These are phyloP conservation scores for Donacobius atricapilla DNA, from an alignment of 2,113 vertebrate genomes.

Conservation along the genomic window DNA sequence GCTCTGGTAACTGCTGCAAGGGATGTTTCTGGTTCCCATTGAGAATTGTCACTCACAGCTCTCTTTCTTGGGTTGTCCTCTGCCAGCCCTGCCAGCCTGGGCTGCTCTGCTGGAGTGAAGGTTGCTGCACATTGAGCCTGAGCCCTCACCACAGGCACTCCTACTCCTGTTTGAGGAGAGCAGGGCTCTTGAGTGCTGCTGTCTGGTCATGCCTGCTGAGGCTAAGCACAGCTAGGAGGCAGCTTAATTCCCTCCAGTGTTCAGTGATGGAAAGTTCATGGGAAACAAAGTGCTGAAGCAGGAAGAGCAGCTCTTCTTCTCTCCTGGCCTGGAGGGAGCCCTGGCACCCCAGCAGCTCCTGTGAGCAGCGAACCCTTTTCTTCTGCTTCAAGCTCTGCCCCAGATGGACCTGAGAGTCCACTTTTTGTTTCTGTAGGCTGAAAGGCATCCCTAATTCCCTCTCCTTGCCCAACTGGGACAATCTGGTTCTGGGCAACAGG, in stretches of 20 bases:
- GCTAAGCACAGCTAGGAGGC: rapidly evolving
- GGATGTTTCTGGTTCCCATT: background rate
- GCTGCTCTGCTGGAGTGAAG: rapidly evolving
- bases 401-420: background rate
- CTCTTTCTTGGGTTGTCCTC: background rate
- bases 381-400: background rate
- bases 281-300: background rate
- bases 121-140: background rate
- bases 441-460: background rate
- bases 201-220: background rate
- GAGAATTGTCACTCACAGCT: background rate
- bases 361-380: background rate
- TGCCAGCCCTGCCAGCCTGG: rapidly evolving
- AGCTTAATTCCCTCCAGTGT: background rate
- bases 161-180: background rate
- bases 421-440: background rate
- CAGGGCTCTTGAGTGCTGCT: background rate
- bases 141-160: background rate
- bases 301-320: background rate
- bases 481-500: background rate
- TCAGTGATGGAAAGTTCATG: background rate
- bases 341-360: rapidly evolving
- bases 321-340: background rate
- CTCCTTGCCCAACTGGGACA: background rate
- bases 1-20: background rate